Evolutionary conservation across 1,140 invertebrate species (phyloP).

Genomic region (Drosophila virilis): DNA sequence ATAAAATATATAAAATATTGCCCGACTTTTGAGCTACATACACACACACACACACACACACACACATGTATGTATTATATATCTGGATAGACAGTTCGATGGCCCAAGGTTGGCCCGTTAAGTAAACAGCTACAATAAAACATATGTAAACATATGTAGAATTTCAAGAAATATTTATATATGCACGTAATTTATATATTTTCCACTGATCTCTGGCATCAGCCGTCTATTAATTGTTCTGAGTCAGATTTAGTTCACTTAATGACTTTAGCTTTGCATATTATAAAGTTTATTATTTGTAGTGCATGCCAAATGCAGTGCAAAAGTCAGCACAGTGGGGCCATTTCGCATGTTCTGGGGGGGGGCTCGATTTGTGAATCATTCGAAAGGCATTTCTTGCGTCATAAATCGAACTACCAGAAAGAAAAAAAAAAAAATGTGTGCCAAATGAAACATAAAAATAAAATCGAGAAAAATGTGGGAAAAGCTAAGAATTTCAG

Average conservation of each 20-base stretch:
- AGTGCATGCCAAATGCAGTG: conserved; percentile 1
- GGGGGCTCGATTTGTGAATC: conserved; percentile 27
- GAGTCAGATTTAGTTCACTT: conserved; percentile 30
- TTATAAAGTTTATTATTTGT: conserved; percentile 4
- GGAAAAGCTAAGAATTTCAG: not conserved
- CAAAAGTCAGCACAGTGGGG: conserved; percentile 2
- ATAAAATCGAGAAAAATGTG: conserved; percentile 6
- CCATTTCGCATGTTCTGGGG: not conserved
- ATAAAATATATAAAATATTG: conserved; percentile 61
- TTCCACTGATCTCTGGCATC: conserved; percentile 16
- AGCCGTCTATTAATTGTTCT: conserved; percentile 42
- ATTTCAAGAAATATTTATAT: conserved; percentile 19
- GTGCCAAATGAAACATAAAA: conserved; percentile 73
- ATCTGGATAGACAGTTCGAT: conserved; percentile 52
- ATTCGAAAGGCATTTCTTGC: conserved; percentile 53
- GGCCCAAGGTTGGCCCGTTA: conserved; percentile 54
- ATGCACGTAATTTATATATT: conserved; percentile 3
- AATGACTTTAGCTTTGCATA: conserved; percentile 19
- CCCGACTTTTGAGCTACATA: conserved; percentile 42
- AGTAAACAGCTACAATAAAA: conserved; percentile 42
- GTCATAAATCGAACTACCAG: conserved; percentile 66
- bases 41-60: conserved; percentile 18
- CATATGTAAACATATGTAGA: conserved; percentile 60
- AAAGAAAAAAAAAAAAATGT: conserved; percentile 53
- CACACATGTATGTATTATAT: conserved; percentile 18